Conservation (phyloP, 2,888 invertebrate genomes). For the Ormyrus rosae region DNA sequence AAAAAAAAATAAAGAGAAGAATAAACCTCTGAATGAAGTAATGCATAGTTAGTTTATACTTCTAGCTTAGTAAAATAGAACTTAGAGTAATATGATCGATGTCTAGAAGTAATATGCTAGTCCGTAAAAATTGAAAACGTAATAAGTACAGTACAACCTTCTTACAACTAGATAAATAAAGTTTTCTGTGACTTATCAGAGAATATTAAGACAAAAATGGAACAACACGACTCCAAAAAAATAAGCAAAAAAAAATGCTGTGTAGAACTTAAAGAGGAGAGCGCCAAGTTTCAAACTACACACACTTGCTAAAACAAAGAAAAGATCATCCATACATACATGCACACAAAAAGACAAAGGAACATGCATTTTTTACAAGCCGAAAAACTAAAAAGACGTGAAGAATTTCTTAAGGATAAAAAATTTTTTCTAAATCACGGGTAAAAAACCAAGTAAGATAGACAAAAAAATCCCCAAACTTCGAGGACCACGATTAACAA, state of each 20-base stretch:
- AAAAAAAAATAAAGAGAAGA: too few species aligned
- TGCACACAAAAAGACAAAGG: background rate
- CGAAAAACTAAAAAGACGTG: slow-evolving; percentile 10
- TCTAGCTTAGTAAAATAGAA: slow-evolving; percentile 46
- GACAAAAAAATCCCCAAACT: slow-evolving; percentile 59
- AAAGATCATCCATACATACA: background rate
- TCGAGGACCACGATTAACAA: slow-evolving; percentile 67
- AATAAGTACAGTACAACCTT: slow-evolving; percentile 38
- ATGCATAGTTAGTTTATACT: slow-evolving; percentile 27
- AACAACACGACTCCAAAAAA: background rate
- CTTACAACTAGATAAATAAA: slow-evolving; percentile 1
- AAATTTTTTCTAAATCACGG: slow-evolving; percentile 42
- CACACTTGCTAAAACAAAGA: background rate
- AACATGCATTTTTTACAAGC: slow-evolving; percentile 37
- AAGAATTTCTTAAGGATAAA: slow-evolving; percentile 36
- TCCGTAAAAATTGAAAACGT: slow-evolving; percentile 20
- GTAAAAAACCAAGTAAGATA: background rate
- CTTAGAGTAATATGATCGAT: slow-evolving; percentile 14
- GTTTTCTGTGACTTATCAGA: slow-evolving; percentile 2
- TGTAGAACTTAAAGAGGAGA: slow-evolving; percentile 6
- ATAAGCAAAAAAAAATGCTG: background rate
- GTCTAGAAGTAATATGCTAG: slow-evolving; percentile 39
- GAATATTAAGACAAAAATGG: background rate
- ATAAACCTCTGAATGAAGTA: slow-evolving; percentile 13
- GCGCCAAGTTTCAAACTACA: slow-evolving; percentile 21